phyloP scores from a whole-genome alignment of 2,888 invertebrate genomes.

The Thysanoteuthis rhombus region DNA sequence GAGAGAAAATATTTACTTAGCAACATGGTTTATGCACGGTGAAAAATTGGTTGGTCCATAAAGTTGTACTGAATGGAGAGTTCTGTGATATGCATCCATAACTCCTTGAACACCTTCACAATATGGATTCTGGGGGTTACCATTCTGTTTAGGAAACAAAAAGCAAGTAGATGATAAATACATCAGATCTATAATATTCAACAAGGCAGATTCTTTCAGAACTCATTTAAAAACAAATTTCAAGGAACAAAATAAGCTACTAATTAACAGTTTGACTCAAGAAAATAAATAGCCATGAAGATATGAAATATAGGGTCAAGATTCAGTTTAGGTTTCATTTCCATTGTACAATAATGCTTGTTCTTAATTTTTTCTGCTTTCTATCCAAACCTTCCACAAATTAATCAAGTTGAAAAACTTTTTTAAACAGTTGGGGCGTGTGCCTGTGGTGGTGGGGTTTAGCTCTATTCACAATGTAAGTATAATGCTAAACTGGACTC shows the following conservation, averaged over 20 bases:
- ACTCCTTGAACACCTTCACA: constrained; percentile 68
- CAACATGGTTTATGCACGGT: constrained; percentile 72
- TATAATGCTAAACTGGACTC: too few species aligned
- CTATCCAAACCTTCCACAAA: too few species aligned
- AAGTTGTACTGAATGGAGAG: constrained; percentile 70
- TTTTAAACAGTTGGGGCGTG: too few species aligned
- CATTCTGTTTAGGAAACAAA: constrained; percentile 65
- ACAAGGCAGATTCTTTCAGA: not conserved
- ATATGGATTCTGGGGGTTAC: constrained; percentile 70
- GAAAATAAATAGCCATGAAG: too few species aligned
- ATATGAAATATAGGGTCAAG: too few species aligned
- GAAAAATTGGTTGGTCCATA: constrained; percentile 75
- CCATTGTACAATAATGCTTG: too few species aligned
- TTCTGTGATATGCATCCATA: constrained; percentile 70
- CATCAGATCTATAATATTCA: not conserved
- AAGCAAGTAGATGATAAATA: not conserved
- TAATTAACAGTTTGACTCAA: not conserved
- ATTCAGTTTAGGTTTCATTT: too few species aligned
- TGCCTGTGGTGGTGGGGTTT: too few species aligned
- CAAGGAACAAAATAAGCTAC: too few species aligned
- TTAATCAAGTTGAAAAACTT: too few species aligned
- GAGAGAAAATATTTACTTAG: constrained; percentile 53
- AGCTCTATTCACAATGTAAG: too few species aligned
- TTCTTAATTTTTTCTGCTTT: too few species aligned
- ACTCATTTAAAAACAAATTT: not conserved